phyloP scores from a whole-genome alignment of 2,888 invertebrate genomes.

The Globia sparganii region DNA sequence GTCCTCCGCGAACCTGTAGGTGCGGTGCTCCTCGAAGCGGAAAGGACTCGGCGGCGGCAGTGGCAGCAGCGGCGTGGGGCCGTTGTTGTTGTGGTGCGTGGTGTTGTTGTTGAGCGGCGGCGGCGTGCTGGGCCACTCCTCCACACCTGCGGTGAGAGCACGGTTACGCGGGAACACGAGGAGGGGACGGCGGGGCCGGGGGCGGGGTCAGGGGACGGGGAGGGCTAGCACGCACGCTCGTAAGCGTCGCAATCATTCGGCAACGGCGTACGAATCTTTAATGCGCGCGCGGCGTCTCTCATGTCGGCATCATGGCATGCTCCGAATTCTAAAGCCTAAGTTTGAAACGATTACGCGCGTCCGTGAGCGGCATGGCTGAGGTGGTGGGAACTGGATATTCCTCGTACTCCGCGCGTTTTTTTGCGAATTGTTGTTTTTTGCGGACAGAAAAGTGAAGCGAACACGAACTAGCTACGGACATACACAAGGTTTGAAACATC shows the following conservation, averaged over 20 bases:
- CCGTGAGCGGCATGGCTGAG: slow-evolving; percentile 83
- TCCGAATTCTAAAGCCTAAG: slow-evolving; percentile 78
- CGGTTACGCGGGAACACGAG: slow-evolving; percentile 93
- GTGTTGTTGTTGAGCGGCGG: slow-evolving; percentile 90
- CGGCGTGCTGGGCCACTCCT: slow-evolving; percentile 88
- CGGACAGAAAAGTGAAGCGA: slow-evolving; percentile 81
- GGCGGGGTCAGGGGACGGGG: slow-evolving; percentile 74
- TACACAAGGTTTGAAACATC: slow-evolving; percentile 74
- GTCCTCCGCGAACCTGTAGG: slow-evolving; percentile 96
- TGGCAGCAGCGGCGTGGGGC: slow-evolving; percentile 86
- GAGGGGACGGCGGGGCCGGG: slow-evolving; percentile 88
- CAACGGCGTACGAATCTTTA: slow-evolving; percentile 76
- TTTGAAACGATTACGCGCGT: slow-evolving; percentile 83
- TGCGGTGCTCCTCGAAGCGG: slow-evolving; percentile 95
- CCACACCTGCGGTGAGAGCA: slow-evolving; percentile 88
- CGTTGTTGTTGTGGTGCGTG: slow-evolving; percentile 90
- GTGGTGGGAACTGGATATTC: slow-evolving; percentile 82
- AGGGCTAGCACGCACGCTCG: slow-evolving; percentile 75
- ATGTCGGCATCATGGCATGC: slow-evolving; percentile 74
- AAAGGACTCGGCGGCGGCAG: slow-evolving; percentile 92
- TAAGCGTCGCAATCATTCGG: slow-evolving; percentile 78
- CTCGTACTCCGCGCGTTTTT: slow-evolving; percentile 81
- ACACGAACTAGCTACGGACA: slow-evolving; percentile 86
- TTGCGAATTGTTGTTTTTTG: slow-evolving; percentile 66
- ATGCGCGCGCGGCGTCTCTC: slow-evolving; percentile 80